Conservation (phyloP, 2,888 invertebrate genomes). For the Heliconius cydno region DNA sequence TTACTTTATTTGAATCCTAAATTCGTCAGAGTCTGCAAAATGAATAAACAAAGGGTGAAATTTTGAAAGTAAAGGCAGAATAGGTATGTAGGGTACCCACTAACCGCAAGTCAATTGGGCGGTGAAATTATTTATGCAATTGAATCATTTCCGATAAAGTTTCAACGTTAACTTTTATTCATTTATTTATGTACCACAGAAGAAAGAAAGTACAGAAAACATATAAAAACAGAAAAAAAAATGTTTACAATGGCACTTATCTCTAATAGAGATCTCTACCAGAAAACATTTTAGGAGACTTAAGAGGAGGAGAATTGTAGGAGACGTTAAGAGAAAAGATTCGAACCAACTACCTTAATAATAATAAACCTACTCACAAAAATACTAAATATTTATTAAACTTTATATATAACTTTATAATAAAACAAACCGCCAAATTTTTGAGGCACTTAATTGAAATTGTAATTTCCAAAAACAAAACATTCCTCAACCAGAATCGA, state of each 20-base stretch:
- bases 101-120: not conserved
- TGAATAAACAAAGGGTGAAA: slow-evolving; percentile 34
- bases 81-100: not conserved
- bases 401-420: too few species aligned
- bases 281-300: too few species aligned
- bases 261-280: too few species aligned
- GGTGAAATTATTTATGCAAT: not conserved
- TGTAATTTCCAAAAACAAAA: not conserved
- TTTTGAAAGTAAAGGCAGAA: slow-evolving; percentile 21
- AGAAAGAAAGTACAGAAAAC: not conserved
- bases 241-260: too few species aligned
- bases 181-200: not conserved
- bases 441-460: too few species aligned
- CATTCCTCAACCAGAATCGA: not conserved
- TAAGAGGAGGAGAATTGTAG: too few species aligned
- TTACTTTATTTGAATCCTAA: not conserved
- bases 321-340: too few species aligned
- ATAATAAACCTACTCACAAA: too few species aligned
- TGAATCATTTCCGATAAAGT: not conserved
- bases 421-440: too few species aligned
- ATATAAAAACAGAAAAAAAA: not conserved
- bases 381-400: too few species aligned
- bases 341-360: too few species aligned
- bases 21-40: slow-evolving; percentile 22
- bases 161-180: not conserved